Evolutionary conservation across 2,888 invertebrate genomes (phyloP), one percentile per base, ranked within the genome.

Genomic region (Gnatocerus cornutus): DNA sequence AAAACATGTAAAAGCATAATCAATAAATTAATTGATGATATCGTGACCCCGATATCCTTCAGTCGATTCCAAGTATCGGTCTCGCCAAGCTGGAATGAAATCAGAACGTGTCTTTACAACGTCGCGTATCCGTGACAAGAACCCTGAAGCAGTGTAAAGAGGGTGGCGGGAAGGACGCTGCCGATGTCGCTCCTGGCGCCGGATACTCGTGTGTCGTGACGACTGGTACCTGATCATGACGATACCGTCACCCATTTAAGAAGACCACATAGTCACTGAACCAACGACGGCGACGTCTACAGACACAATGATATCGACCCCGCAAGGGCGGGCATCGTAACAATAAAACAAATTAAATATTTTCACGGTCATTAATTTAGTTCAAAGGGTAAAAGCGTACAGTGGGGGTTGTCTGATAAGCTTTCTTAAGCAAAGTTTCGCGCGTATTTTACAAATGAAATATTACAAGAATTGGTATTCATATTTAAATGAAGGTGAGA

Each of bases 101-200:
- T 21, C 59, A 29, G 29, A 59, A 46, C 46, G 29, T 29, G 33
- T 30, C 33, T 45, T 45, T 33, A 33, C 50, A 21, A 62, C 33
- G 56, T 59, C 43, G 27, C 37, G 46, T 63, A 63, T 68, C 58
- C 64, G 69, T 69, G 64, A 69, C 69, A 53, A 64, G 56, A 56
- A 48, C 48, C 46, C 39, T 12, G 14, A 12, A 43, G 69, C 14
- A 48, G 64, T 55, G 64, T 69, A 69, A 71, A 74, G 72, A 73
- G 75, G 77, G 75, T 75, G 75, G 74, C 74, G 69, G 72, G 73
- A 61, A 70, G 27, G 71, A 73, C 74, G 75, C 75, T 74, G 71
- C 61, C 76, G 74, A 74, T 71, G 73, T 76, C 78, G 75, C 76
- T 71, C 70, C 71, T 63, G 70, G 76, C 74, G 76, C 75, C 74